A percentile compares a stretch with the other conserved stretches of the same genome.
phyloP scores from a whole-genome alignment of 2,888 invertebrate genomes.

The Gymnosoma rotundatum region DNA sequence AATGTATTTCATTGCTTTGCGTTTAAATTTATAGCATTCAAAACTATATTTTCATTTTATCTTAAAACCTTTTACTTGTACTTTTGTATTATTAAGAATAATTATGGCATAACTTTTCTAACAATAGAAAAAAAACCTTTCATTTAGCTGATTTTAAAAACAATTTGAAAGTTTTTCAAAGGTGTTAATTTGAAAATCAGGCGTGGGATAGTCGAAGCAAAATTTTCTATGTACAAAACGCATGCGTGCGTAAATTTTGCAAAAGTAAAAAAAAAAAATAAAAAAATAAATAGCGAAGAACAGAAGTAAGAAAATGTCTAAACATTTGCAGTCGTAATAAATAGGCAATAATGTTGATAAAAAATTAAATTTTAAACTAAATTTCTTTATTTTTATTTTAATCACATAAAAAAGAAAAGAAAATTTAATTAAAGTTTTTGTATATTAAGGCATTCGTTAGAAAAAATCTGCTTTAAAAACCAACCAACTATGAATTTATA shows the following conservation, averaged over 20 bases:
- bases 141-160: slow-evolving; percentile 18
- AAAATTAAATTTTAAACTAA: too few relatives aligned
- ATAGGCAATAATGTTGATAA: too few relatives aligned
- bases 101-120: background rate
- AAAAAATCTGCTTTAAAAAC: too few relatives aligned
- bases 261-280: background rate
- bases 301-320: too few relatives aligned
- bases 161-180: slow-evolving; percentile 25
- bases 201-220: slow-evolving; percentile 77
- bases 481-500: too few relatives aligned
- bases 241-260: slow-evolving; percentile 73
- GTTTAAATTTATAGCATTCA: background rate
- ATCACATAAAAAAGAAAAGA: too few relatives aligned
- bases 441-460: too few relatives aligned
- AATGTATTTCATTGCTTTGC: too few relatives aligned
- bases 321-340: too few relatives aligned
- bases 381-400: too few relatives aligned
- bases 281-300: background rate
- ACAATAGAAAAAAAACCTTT: slow-evolving; percentile 1
- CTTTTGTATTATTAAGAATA: background rate
- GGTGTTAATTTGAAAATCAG: slow-evolving; percentile 77
- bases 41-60: background rate
- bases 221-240: slow-evolving; percentile 76
- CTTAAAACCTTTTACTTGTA: slow-evolving; percentile 33
- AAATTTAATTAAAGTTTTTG: too few relatives aligned